phyloP scores from a whole-genome alignment of 2,888 invertebrate genomes.

The Melieria picta region DNA sequence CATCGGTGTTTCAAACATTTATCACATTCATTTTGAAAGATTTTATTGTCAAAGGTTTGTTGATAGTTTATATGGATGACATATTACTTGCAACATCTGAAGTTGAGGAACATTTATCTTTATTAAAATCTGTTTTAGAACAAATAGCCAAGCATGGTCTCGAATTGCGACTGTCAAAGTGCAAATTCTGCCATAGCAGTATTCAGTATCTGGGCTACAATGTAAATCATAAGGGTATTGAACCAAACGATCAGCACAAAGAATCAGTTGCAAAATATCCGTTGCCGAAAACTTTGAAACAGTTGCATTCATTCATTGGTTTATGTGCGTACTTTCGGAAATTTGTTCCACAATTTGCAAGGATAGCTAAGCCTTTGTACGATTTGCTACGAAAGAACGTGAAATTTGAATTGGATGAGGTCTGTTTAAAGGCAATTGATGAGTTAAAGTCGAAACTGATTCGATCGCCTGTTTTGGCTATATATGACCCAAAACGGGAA shows the following conservation, averaged over 20 bases:
- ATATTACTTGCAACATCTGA: constrained; percentile 28
- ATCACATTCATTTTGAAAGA: constrained; percentile 33
- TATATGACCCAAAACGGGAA: constrained; percentile 48
- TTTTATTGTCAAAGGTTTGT: constrained; percentile 17
- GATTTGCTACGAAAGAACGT: constrained; percentile 25
- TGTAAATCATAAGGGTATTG: constrained; percentile 27
- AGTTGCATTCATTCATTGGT: constrained; percentile 37
- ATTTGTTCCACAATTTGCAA: constrained; percentile 33
- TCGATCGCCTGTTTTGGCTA: constrained; percentile 46
- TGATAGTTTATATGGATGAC: constrained; percentile 36
- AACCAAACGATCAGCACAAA: constrained; percentile 20
- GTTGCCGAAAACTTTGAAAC: constrained; percentile 12
- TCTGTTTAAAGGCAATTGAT: constrained; percentile 32
- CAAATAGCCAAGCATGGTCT: constrained; percentile 11
- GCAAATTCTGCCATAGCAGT: constrained; percentile 22
- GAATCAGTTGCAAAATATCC: constrained; percentile 26
- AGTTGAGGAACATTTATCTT: constrained; percentile 27
- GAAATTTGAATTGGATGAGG: constrained; percentile 30
- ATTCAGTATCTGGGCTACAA: constrained; percentile 34
- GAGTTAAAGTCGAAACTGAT: constrained; percentile 30
- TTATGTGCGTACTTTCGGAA: constrained; percentile 36
- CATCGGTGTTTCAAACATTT: constrained; percentile 34
- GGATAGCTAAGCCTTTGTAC: constrained; percentile 33
- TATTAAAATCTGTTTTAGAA: constrained; percentile 19
- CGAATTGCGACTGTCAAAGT: constrained; percentile 18